A percentile compares a stretch with the other conserved stretches of the same genome.
phyloP scores from a whole-genome alignment of 1,140 invertebrate species.

The Drosophila bifasciata region DNA sequence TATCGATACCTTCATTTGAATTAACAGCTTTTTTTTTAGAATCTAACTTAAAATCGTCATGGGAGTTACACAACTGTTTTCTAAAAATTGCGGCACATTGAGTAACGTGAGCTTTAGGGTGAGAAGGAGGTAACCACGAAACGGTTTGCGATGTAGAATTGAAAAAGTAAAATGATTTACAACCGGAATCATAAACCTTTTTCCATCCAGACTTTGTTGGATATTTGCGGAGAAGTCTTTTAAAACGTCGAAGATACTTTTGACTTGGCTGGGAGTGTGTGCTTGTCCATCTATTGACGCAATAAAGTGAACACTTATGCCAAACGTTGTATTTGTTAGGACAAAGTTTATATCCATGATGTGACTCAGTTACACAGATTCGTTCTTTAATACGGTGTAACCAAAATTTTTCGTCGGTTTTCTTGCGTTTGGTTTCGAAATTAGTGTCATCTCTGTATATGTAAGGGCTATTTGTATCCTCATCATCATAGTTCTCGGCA shows the following conservation, averaged over 20 bases:
- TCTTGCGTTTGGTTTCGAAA: slow-evolving; percentile 61
- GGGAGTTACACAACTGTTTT: slow-evolving; percentile 85
- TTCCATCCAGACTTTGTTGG: slow-evolving; percentile 96
- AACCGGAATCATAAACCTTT: slow-evolving; percentile 95
- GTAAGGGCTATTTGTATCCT: slow-evolving; percentile 49
- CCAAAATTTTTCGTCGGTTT: slow-evolving; percentile 84
- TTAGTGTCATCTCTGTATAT: slow-evolving; percentile 20
- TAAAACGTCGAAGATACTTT: slow-evolving; percentile 90
- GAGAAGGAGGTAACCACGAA: slow-evolving; percentile 96
- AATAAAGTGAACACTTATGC: slow-evolving; percentile 96
- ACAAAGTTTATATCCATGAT: slow-evolving; percentile 91
- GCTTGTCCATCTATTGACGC: slow-evolving; percentile 94
- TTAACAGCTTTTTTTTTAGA: slow-evolving; percentile 19
- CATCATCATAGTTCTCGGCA: slow-evolving; percentile 92
- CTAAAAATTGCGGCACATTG: slow-evolving; percentile 93
- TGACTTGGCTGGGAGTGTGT: slow-evolving; percentile 89
- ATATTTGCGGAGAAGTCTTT: slow-evolving; percentile 93
- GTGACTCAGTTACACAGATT: slow-evolving; percentile 85
- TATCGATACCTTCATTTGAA: slow-evolving; percentile 23
- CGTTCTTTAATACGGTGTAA: slow-evolving; percentile 85
- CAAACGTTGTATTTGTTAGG: slow-evolving; percentile 98
- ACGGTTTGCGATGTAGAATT: slow-evolving; percentile 85
- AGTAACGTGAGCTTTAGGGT: slow-evolving; percentile 93
- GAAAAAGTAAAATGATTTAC: slow-evolving; percentile 85
- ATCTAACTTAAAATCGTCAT: slow-evolving; percentile 62